Evolutionary conservation across 2,888 invertebrate species (phyloP).

Genomic region (Noctua pronuba): DNA sequence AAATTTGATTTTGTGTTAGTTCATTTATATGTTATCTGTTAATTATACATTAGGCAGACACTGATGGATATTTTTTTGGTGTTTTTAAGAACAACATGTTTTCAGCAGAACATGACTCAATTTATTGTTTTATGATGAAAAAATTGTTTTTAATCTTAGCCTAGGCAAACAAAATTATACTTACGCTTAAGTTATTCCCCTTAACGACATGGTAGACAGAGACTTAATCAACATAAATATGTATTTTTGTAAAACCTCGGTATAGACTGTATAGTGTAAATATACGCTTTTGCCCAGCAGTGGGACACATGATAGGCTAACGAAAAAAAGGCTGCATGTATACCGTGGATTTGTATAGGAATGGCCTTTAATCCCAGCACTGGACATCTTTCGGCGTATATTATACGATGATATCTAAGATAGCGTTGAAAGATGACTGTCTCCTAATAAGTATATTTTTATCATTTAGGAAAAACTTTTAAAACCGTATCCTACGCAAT

Average conservation of each 20-base stretch:
- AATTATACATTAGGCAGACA: constrained; percentile 40
- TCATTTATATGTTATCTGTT: constrained; percentile 25
- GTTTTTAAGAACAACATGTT: constrained; percentile 59
- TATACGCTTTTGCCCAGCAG: not conserved
- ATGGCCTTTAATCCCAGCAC: not conserved
- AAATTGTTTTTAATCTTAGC: constrained; percentile 26
- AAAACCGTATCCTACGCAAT: not conserved
- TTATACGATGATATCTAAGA: not conserved
- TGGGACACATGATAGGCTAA: not conserved
- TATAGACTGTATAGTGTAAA: not conserved
- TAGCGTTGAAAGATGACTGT: not conserved
- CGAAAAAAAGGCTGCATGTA: not conserved
- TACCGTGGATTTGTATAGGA: not conserved
- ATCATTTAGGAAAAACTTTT: not conserved
- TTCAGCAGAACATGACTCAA: constrained; percentile 26
- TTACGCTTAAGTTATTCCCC: not conserved
- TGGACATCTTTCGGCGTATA: not conserved
- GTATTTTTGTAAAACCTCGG: not conserved
- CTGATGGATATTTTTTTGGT: constrained; percentile 55
- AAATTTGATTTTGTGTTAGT: constrained; percentile 5
- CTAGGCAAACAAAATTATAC: not conserved
- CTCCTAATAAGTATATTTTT: not conserved
- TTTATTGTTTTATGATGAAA: constrained; percentile 40
- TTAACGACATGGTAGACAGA: too few relatives aligned
- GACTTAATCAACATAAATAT: not conserved